phyloP scores from a whole-genome alignment of 2,888 invertebrate genomes.

The Incurvaria masculella region DNA sequence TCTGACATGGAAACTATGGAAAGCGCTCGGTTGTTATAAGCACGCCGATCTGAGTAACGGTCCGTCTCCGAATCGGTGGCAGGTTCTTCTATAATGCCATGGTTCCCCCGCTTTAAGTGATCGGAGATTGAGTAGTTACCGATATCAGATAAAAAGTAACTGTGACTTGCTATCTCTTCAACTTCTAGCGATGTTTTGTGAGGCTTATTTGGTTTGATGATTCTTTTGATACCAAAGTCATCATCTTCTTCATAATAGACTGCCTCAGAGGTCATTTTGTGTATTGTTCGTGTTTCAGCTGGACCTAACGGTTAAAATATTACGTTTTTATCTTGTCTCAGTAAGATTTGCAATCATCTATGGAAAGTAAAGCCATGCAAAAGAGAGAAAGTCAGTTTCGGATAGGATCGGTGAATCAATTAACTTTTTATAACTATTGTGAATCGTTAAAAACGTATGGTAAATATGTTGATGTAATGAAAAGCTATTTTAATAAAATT shows the following conservation, averaged over 20 bases:
- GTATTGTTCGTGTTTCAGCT: conserved; percentile 63
- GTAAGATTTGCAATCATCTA: not conserved
- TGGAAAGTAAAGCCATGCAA: not conserved
- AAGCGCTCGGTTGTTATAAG: conserved; percentile 48
- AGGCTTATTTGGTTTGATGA: conserved; percentile 45
- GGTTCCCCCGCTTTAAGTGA: conserved; percentile 39
- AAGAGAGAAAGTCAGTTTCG: conserved; percentile 2
- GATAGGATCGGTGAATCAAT: not conserved
- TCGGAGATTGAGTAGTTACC: conserved; percentile 46
- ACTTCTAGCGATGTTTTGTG: conserved; percentile 55
- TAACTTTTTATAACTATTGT: not conserved
- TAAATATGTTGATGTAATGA: conserved; percentile 14
- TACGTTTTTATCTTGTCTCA: conserved; percentile 28
- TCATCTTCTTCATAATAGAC: conserved; percentile 53
- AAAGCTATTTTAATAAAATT: conserved; percentile 22
- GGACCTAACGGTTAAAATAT: conserved; percentile 61
- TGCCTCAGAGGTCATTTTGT: conserved; percentile 61
- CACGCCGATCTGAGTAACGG: conserved; percentile 34
- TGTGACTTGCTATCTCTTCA: conserved; percentile 60
- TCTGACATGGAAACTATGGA: conserved; percentile 66
- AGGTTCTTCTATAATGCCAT: conserved; percentile 52
- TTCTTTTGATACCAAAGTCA: conserved; percentile 27
- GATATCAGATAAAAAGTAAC: conserved; percentile 54
- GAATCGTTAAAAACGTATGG: too few relatives aligned
- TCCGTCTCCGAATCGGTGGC: conserved; percentile 50